phyloP scores from a whole-genome alignment of 2,888 invertebrate species.

The Bombyx huttoni region DNA sequence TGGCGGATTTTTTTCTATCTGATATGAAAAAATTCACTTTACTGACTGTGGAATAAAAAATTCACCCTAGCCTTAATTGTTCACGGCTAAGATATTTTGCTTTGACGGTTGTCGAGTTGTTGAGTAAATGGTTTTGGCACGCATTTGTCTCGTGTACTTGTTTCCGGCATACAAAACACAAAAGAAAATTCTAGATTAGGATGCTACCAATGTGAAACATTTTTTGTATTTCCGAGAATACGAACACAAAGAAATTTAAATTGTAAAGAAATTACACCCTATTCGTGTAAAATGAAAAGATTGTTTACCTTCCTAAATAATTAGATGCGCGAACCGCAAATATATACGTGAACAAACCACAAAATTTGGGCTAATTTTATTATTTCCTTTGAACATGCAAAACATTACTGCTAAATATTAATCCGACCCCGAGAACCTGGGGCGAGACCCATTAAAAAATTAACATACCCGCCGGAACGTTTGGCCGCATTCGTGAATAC shows the following conservation, averaged over 20 bases:
- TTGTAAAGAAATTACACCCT: background rate
- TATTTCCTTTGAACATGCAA: constrained; percentile 1
- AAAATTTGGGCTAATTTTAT: background rate
- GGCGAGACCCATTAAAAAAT: constrained; percentile 10
- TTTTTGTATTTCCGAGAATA: background rate
- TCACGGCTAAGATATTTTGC: no score
- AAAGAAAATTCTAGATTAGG: no score
- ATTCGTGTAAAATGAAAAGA: background rate
- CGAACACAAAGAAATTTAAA: background rate
- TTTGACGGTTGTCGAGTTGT: no score
- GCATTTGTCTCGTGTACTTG: no score
- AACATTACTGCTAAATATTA: constrained; percentile 6
- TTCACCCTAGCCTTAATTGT: no score
- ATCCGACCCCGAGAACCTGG: constrained; percentile 6
- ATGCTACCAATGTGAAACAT: no score
- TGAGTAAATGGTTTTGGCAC: no score
- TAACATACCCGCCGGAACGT: constrained; percentile 5
- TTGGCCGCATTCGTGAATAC: background rate
- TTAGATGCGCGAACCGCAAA: background rate
- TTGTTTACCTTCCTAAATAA: background rate
- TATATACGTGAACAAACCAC: background rate
- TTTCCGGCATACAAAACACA: no score
- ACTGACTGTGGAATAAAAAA: no score
- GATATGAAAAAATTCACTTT: no score
- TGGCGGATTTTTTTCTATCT: no score